A percentile compares a stretch with the other conserved stretches of the same genome.
phyloP scores from a whole-genome alignment of 2,888 invertebrate genomes.

The Lithophane ornitopus region DNA sequence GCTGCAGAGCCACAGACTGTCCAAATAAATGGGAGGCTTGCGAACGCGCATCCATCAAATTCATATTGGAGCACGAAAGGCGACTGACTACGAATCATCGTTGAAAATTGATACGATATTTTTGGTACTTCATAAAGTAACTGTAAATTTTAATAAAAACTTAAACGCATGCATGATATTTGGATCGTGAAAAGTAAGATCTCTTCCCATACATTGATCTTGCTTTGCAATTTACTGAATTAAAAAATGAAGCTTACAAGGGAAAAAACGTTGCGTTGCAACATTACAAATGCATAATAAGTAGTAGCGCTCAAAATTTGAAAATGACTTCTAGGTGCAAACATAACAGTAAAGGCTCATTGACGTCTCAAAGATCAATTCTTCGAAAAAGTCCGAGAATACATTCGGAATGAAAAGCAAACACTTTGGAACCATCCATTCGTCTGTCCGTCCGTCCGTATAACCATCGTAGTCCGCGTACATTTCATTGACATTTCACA shows the following conservation, averaged over 20 bases:
- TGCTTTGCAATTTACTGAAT: not conserved
- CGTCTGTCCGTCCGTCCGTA: not conserved
- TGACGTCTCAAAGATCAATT: slow-evolving; percentile 19
- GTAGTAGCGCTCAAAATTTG: not conserved
- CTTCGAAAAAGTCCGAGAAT: slow-evolving; percentile 17
- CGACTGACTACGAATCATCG: not conserved
- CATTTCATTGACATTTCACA: slow-evolving; percentile 40
- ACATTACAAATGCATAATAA: not conserved
- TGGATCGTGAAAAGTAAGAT: not conserved
- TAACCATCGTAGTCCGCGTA: not conserved
- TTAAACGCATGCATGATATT: not conserved
- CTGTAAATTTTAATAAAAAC: not conserved
- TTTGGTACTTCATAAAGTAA: too few relatives aligned
- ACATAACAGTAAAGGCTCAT: slow-evolving; percentile 17
- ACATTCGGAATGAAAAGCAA: slow-evolving; percentile 37
- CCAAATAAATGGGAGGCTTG: slow-evolving; percentile 46
- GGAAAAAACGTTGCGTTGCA: not conserved
- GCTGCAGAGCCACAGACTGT: slow-evolving; percentile 28
- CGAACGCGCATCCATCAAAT: slow-evolving; percentile 53
- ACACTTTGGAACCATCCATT: slow-evolving; percentile 29
- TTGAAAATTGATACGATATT: not conserved
- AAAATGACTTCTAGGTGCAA: slow-evolving; percentile 1
- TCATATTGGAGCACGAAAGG: slow-evolving; percentile 30
- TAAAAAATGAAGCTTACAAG: not conserved
- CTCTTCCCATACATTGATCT: not conserved